Base-by-base conservation (phyloP, 2,797 vertebrate genomes). In the Chelon labrosus region DNA sequence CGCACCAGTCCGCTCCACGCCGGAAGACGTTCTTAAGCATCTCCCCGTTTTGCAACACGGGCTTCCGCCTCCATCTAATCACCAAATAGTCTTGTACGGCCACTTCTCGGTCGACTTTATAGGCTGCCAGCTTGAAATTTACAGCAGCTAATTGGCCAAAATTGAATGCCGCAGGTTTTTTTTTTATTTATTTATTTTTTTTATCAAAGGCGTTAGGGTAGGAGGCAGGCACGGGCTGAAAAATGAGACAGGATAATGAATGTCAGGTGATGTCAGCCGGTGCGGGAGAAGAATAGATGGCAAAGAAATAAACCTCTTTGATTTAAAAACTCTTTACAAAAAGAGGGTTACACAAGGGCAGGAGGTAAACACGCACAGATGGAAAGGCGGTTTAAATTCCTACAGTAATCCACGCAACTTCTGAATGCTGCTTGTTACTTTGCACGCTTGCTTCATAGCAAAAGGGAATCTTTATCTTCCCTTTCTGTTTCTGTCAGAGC, bases 121-220 rank as follows among this genome's bases (percentile, higher is more conserved):
- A 70, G 81, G 77, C 82, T 83, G 92, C 78, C 31, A 65, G 52
- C 1, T 81, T 85, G 70, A 91, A 90, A 94, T 91, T 91, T 93
- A 91, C 87, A 82, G 83, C 67, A 75, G 66, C 84, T 93, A 94
- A 95, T 88, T 76, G 88, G 82, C 54, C 66, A 75, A 91, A 94
- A 90, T 88, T 84, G 80, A 93, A 93, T 81, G 77, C 80, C 69
- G 86, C 85, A 84, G 83, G 80, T 83, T 91, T 35, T 35, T 35
- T 35, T 35, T 7, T 91, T 27, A 22, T 27, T 27, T 27, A 3
- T 27, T 27, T 27, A 3, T 27, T 27, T 59, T 86, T 90, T 59
- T 86, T 90, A 89, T 90, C 84, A 91, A 86, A 57, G 70, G 76
- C 66, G 65, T 81, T 39, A 63, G 52, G 79, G 59, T 54, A 55